Evolutionary conservation across 2,888 invertebrate species (phyloP).

Genomic region (Incurvaria masculella): DNA sequence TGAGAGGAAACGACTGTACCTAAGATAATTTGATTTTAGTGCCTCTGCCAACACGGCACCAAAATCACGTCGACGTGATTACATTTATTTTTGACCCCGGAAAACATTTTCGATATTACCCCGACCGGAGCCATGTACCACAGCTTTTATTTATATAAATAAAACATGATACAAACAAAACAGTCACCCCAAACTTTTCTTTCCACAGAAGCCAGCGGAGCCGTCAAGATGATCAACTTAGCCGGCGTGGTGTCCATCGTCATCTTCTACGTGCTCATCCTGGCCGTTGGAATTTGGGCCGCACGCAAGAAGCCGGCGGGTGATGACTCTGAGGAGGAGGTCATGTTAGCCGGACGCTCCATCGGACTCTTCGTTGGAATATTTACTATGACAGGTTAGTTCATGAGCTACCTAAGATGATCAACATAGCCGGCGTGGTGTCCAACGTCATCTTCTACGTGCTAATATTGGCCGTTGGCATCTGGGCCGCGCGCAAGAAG

Average conservation of each 20-base stretch:
- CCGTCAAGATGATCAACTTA: conserved; percentile 89
- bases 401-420: conserved; percentile 71
- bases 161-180: no score
- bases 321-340: conserved; percentile 93
- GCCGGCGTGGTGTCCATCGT: conserved; percentile 94
- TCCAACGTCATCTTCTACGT: conserved; percentile 96
- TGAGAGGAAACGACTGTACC: no score
- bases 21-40: no score
- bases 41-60: no score
- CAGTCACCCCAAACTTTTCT: no score
- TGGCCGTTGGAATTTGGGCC: conserved; percentile 97
- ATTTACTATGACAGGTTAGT: conserved; percentile 96
- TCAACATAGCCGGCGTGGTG: conserved; percentile 88
- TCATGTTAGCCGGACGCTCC: conserved; percentile 97
- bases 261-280: conserved; percentile 93
- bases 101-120: no score
- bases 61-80: no score
- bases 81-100: no score
- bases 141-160: no score
- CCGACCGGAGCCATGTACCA: no score
- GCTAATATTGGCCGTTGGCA: conserved; percentile 91
- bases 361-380: conserved; percentile 97
- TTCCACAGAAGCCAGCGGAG: no score
- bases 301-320: conserved; percentile 88
- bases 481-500: conserved; percentile 97